Conservation (phyloP, 2,113 vertebrate species). For the Hyaena hyaena region DNA sequence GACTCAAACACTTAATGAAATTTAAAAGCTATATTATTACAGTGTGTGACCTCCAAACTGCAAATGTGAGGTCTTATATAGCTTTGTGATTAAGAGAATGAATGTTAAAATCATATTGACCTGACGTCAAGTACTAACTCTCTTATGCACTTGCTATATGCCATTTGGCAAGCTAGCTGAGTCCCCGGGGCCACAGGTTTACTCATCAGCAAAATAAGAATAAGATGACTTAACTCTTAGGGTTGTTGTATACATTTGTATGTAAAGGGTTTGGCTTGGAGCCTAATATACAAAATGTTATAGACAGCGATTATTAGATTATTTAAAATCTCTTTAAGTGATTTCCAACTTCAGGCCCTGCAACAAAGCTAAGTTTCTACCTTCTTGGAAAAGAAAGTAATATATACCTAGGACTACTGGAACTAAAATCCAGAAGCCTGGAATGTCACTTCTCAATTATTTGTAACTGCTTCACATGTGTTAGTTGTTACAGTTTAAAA, state of each 20-base stretch:
- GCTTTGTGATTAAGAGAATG: not conserved
- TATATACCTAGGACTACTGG: not conserved
- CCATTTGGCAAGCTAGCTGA: not conserved
- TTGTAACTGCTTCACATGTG: not conserved
- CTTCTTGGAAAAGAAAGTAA: not conserved
- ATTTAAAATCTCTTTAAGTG: not conserved
- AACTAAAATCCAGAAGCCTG: not conserved
- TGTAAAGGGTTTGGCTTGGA: not conserved
- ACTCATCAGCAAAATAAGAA: conserved; percentile 30
- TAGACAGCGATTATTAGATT: not conserved
- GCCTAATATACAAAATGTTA: not conserved
- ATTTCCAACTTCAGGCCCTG: not conserved
- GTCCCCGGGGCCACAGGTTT: too few relatives aligned
- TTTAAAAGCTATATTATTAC: conserved; percentile 13
- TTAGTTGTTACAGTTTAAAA: conserved; percentile 41
- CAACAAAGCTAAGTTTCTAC: not conserved
- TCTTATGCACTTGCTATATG: not conserved
- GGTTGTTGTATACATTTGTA: not conserved
- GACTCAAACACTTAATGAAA: conserved; percentile 44
- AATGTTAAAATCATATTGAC: not conserved
- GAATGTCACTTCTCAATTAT: not conserved
- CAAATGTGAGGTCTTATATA: not conserved
- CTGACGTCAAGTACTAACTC: not conserved
- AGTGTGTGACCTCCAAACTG: not conserved
- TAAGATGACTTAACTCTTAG: not conserved